Base-by-base conservation (phyloP, 2,888 invertebrate genomes). In the Platerodrilus igneus region DNA sequence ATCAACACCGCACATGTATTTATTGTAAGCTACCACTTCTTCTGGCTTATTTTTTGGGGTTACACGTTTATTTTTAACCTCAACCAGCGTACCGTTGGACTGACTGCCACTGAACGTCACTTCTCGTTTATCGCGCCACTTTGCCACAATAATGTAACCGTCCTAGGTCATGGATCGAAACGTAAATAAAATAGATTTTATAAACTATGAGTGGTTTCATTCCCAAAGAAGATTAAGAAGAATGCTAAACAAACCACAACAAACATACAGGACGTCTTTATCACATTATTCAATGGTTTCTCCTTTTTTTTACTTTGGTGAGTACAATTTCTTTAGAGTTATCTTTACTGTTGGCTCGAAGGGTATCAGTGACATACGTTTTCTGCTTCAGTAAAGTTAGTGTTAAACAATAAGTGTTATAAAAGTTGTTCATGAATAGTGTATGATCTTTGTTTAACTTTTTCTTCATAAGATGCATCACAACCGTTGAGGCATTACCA, bases 401-500 rank as follows among this genome's bases (percentile, higher is more conserved):
- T 9, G 32, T 9, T 10, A 32, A 32, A 9, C 2, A 3, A n/a
- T 32, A 10, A 8, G 36, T 43, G 18, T 48, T 37, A 25, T 48
- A 13, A 14, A 42, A 47, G 43, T 41, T 48, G 37, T 47, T 32
- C 17, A 32, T 6, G 9, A 22, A 10, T 2, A 32, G 5, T 4
- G 13, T 10, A 4, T 22, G 27, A 2, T 16, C 27, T 13, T 2
- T 6, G 16, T 27, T n/a, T 27, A 27, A 27, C 7, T 27, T 7
- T 8, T 34, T n/a, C n/a, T n/a, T 16, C 36, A 53, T 33, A 8
- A 53, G 32, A 22, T 47, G 16, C 20, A 41, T 21, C 1, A 57
- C 48, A 8, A 53, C 45, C 40, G 52, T 20, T 14, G 47, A 46
- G 3, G 48, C 41, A 43, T 58, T 55, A 13, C 51, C 50, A 37